Evolutionary conservation across 2,113 vertebrate species (phyloP).

Genomic region (Grammatotria lemairii): DNA sequence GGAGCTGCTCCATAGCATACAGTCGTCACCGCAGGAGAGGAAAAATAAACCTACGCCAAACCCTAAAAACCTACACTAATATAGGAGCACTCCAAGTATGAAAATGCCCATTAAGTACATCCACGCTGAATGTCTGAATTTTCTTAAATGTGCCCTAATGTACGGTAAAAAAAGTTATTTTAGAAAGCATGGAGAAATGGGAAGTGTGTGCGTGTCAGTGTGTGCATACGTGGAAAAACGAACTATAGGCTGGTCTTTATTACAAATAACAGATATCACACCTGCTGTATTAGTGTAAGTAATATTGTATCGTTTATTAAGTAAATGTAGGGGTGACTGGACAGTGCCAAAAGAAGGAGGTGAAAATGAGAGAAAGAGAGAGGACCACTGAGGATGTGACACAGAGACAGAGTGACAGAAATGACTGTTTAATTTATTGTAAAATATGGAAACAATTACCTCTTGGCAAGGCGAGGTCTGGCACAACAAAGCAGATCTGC

Average conservation of each 20-base stretch:
- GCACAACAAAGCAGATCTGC: conserved; percentile 8
- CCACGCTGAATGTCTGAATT: background rate
- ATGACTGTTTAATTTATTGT: conserved; percentile 37
- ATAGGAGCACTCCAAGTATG: conserved; percentile 15
- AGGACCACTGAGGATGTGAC: background rate
- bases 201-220: background rate
- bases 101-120: conserved; percentile 47
- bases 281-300: background rate
- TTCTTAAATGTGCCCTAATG: conserved; percentile 34
- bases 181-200: background rate
- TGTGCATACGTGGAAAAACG: background rate
- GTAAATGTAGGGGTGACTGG: background rate
- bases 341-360: conserved; percentile 5
- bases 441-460: conserved; percentile 69
- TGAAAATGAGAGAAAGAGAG: conserved; percentile 19
- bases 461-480: conserved; percentile 39
- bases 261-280: conserved; percentile 7
- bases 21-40: conserved; percentile 50
- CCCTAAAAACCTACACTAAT: conserved; percentile 52
- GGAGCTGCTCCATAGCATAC: conserved; percentile 28
- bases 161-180: conserved; percentile 27
- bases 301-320: background rate
- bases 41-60: conserved; percentile 56
- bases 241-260: background rate
- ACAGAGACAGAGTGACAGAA: background rate